phyloP scores from a whole-genome alignment of 1,140 invertebrate genomes.

The Saxidomus purpurata region DNA sequence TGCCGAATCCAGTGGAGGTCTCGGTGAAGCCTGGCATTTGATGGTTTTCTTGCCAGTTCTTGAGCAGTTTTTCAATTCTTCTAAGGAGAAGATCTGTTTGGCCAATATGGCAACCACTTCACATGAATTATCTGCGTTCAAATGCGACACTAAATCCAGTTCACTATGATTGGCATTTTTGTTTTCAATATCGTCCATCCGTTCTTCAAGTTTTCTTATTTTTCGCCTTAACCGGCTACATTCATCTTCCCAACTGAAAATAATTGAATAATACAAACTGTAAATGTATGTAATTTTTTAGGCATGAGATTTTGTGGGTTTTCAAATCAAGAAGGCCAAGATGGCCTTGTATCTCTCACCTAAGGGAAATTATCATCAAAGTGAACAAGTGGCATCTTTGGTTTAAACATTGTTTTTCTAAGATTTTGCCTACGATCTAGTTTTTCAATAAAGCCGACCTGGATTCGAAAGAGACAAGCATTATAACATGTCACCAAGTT shows the following conservation, averaged over 20 bases:
- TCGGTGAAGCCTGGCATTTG: neutral
- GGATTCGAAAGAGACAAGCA: no score
- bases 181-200: no score
- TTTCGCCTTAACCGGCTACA: no score
- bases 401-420: no score
- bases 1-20: neutral
- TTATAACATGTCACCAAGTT: no score
- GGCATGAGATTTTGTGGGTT: constrained; percentile 24
- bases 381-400: no score
- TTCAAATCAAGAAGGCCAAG: constrained; percentile 19
- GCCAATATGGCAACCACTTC: neutral
- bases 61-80: neutral
- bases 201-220: no score
- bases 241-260: neutral
- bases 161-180: no score
- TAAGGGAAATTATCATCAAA: no score
- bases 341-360: neutral
- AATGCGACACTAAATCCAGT: neutral
- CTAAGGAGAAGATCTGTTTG: neutral
- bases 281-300: constrained; percentile 20
- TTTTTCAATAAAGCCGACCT: no score
- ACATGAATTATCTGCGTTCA: neutral
- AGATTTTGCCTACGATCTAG: no score
- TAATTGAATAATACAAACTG: constrained; percentile 19
- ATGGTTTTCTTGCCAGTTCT: constrained; percentile 17